Evolutionary conservation across 92 coral and sea anemone species (phyloP).

Genomic region (Epizoanthus illoricatus): DNA sequence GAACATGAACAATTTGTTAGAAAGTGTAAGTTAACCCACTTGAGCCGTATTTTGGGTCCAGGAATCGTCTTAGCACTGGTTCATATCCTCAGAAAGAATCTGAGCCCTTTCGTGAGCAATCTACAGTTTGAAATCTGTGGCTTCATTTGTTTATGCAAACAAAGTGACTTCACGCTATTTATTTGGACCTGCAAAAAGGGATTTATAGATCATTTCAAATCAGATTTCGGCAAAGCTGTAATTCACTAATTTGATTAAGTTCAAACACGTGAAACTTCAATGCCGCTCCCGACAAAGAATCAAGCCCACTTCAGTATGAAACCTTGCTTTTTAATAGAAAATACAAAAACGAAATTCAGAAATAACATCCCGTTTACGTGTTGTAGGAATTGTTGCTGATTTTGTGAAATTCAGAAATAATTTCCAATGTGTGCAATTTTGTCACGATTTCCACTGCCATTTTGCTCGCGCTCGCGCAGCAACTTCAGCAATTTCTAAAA

Average conservation of each 20-base stretch:
- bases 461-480: too few species aligned
- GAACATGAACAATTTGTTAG: background rate
- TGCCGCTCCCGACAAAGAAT: background rate
- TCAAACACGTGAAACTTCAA: conserved; percentile 11
- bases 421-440: too few species aligned
- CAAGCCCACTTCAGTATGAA: too few species aligned
- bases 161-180: background rate
- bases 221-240: background rate
- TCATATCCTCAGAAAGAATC: background rate
- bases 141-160: background rate
- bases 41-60: background rate
- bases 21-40: background rate
- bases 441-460: too few species aligned
- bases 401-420: too few species aligned
- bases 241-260: background rate
- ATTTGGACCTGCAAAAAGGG: conserved; percentile 14
- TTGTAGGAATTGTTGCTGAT: too few species aligned
- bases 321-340: too few species aligned
- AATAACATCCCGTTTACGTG: too few species aligned
- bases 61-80: background rate
- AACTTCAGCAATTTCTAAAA: too few species aligned
- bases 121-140: too few species aligned
- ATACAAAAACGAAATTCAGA: too few species aligned
- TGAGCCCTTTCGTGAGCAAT: background rate
- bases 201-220: background rate